Base-by-base conservation (phyloP, 2,888 invertebrate species). In the Alcis repandata region DNA sequence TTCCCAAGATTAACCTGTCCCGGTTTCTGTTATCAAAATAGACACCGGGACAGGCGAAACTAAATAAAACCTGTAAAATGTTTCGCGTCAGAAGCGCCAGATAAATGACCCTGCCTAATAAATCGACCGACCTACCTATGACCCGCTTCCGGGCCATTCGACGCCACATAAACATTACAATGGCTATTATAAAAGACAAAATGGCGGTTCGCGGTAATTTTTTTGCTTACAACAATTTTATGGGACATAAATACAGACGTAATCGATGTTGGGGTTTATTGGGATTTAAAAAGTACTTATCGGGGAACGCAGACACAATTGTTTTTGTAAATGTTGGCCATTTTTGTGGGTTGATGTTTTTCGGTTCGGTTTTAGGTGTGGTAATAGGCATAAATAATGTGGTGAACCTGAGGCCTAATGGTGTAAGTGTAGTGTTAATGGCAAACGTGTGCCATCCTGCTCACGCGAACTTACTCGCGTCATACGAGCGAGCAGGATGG, bases 131-230 rank as follows among this genome's bases (percentile, higher is more conserved):
- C 58, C 58, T 36, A 40, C 57, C 63, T 57, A 43, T 32, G 57
- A 63, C 62, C 51, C 51, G 40, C 38, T 52, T 58, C 46, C 41
- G 48, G 17, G 32, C 46, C 48, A 48, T 63, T 54, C 59, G 49
- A 33, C 41, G 54, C n/a, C 63, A 59, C 59, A 48, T 59, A 59
- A 59, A 53, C 59, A 49, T 59, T 53, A 59, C 49, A 59, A 64
- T 54, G 59, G 43, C 53, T 22, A 48, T 64, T 63, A 53, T 8
- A 43, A 45, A 46, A 32, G 32, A 63, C 27, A 38, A 53, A 53
- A 36, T 53, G 53, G 19, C 8, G 40, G 54, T 32, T 19, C 15
- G 54, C 22, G 54, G 43, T 43, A 54, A 53, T 40, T 54, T 43
- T n/a, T 54, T 54, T 43, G 54, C 54, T 54, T 13, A 43, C 43